Evolutionary conservation across 2,888 invertebrate species (phyloP), one percentile per base, ranked within the genome.

Genomic region (Phlogophora meticulosa): DNA sequence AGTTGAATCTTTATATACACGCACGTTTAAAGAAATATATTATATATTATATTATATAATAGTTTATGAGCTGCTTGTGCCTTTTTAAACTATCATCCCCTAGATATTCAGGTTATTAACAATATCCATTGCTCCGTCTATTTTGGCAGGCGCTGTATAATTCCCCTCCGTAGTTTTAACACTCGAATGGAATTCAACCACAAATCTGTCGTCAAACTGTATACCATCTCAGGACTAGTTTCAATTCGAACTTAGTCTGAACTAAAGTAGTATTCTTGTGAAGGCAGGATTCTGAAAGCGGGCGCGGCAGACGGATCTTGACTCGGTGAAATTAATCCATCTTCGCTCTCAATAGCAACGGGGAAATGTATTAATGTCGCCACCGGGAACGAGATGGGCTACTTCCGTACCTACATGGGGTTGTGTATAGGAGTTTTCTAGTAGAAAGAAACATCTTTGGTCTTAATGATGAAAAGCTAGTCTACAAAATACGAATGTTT

Each of bases 251-350:
- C 89, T 94, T 93, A 85, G 88, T 88, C 91, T 84, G 83, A 81
- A 88, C 88, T 89, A 90, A 91, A 92, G 91, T 89, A 92, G 92
- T 91, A 90, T 91, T 91, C 91, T 92, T 89, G 92, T 81, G 84
- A 86, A 88, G 85, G 85, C 85, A 87, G 89, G 85, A 88, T 90
- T 85, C 88, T 91, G 90, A 90, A 91, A 89, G 90, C 91, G 90
- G 85, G 86, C 84, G 86, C 87, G 88, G 85, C 88, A 87, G 91
- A 86, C 88, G 90, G 90, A 91, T 93, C 93, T 90, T 90, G 92
- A 90, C 91, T 92, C 83, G 88, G 78, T 88, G 90, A 90, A 93
- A 94, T 95, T 95, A 94, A 94, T 94, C 92, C 91, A 92, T 93
- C 93, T 91, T 88, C 87, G 84, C 87, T 85, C 82, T 89, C 89